Percentiles rank a stretch among this genome's conserved stretches.
phyloP scores from a whole-genome alignment of 2,113 vertebrate species.

The Eretmochelys imbricata region DNA sequence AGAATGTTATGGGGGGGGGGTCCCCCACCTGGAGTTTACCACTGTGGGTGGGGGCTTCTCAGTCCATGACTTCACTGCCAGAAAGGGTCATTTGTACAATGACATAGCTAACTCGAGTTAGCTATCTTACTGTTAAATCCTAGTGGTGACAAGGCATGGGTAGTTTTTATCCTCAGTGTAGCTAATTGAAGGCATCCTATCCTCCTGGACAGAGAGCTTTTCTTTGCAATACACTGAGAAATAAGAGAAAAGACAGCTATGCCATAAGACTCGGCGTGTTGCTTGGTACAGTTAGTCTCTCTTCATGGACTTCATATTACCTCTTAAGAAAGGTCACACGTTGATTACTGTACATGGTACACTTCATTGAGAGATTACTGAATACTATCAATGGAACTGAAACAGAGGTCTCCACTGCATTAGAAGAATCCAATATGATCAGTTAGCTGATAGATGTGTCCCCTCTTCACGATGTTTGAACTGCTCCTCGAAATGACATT shows the following conservation, averaged over 20 bases:
- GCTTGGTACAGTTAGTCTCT: background rate
- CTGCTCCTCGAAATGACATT: conserved; percentile 57
- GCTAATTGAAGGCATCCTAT: background rate
- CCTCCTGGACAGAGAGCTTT: accelerated
- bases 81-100: background rate
- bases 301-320: background rate
- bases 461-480: background rate
- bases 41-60: background rate
- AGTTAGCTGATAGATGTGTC: background rate
- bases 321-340: conserved; percentile 16
- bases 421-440: conserved; percentile 44
- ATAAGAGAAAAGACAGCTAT: background rate
- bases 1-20: background rate
- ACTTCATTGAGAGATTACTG: conserved; percentile 51
- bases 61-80: background rate
- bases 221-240: background rate
- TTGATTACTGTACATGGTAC: conserved; percentile 19
- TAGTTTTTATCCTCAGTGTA: background rate
- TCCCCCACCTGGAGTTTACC: background rate
- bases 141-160: background rate
- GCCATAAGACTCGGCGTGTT: background rate
- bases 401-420: conserved; percentile 16
- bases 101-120: background rate
- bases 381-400: conserved; percentile 21
- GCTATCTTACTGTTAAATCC: background rate